Evolutionary conservation across 2,888 invertebrate species (phyloP).

Genomic region (Andrena camellia): DNA sequence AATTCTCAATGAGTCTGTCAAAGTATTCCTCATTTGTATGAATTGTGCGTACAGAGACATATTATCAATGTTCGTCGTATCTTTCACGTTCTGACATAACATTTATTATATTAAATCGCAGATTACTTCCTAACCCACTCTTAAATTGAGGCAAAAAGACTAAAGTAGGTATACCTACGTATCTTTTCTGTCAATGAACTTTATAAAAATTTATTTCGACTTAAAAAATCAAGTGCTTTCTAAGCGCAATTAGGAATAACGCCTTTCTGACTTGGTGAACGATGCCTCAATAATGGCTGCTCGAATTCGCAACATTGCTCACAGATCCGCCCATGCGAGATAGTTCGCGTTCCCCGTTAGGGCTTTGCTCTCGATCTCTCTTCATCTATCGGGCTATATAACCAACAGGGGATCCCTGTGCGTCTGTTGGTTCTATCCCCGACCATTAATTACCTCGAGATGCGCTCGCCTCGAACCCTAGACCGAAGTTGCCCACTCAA

Average conservation of each 20-base stretch:
- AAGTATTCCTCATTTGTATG: neutral
- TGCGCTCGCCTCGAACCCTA: conserved; percentile 40
- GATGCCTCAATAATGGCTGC: conserved; percentile 64
- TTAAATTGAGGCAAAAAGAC: too few species aligned
- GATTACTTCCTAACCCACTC: too few species aligned
- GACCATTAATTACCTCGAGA: conserved; percentile 76
- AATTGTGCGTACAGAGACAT: neutral
- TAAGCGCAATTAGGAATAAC: neutral
- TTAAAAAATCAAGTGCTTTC: neutral
- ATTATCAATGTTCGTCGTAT: neutral
- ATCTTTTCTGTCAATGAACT: neutral
- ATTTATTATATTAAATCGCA: too few species aligned
- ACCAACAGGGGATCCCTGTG: conserved; percentile 41
- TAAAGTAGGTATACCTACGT: too few species aligned
- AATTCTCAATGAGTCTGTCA: conserved; percentile 16
- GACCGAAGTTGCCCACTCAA: conserved; percentile 52
- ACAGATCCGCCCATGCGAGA: conserved; percentile 57
- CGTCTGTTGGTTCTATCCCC: conserved; percentile 63
- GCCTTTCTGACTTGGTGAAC: conserved; percentile 30
- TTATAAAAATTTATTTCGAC: neutral
- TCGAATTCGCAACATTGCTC: conserved; percentile 62
- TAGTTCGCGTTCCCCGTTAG: conserved; percentile 21
- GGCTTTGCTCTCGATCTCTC: conserved; percentile 33
- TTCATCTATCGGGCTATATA: conserved; percentile 23
- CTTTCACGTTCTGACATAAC: neutral